Conservation (phyloP, 2,888 invertebrate genomes). For the Cosmia pyralina region DNA sequence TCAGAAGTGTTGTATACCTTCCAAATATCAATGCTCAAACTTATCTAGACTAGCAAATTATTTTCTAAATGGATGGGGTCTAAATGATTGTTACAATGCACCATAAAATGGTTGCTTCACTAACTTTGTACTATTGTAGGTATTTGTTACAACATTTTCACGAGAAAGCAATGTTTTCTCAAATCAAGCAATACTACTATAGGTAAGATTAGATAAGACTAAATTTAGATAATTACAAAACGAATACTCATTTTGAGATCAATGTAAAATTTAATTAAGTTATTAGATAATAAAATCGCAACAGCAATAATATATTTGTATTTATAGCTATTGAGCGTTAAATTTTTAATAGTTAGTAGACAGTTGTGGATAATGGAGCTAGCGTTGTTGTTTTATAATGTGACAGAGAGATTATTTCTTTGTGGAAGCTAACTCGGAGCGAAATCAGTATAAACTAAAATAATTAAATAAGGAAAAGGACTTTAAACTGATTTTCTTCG, state of each 20-base stretch:
- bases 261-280: constrained; percentile 83
- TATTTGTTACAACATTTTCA: constrained; percentile 83
- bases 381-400: constrained; percentile 87
- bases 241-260: constrained; percentile 89
- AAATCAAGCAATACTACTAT: constrained; percentile 89
- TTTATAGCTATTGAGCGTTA: constrained; percentile 90
- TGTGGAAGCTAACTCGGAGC: constrained; percentile 72
- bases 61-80: constrained; percentile 68
- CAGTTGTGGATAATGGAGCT: constrained; percentile 87
- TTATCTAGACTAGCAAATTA: constrained; percentile 62
- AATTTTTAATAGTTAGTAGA: constrained; percentile 88
- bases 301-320: constrained; percentile 91
- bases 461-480: constrained; percentile 48
- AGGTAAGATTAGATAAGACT: constrained; percentile 83
- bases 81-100: constrained; percentile 78
- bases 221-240: constrained; percentile 83
- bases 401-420: constrained; percentile 82
- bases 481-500: constrained; percentile 70
- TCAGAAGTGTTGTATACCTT: constrained; percentile 62
- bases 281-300: constrained; percentile 79
- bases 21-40: constrained; percentile 64
- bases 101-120: constrained; percentile 86
- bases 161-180: constrained; percentile 86
- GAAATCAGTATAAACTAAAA: constrained; percentile 63
- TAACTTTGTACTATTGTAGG: constrained; percentile 72